These are phyloP conservation scores for Apaloderma vittatum DNA, from an alignment of 2,113 vertebrate genomes.

Conservation along the genomic window DNA sequence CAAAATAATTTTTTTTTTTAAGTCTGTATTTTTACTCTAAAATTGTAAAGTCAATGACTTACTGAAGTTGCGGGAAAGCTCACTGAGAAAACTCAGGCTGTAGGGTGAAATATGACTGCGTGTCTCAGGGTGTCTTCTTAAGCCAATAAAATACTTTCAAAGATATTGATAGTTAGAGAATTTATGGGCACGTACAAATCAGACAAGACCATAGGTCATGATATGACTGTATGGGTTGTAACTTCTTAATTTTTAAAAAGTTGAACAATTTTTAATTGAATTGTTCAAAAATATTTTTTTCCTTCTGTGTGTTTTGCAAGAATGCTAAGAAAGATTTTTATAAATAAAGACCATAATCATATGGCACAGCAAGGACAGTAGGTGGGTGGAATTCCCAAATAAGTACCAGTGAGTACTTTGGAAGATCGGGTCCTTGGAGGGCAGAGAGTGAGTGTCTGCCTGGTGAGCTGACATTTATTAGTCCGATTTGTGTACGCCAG, in stretches of 20 bases:
- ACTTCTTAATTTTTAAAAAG: not conserved
- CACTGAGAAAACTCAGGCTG: not conserved
- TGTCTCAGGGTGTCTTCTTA: not conserved
- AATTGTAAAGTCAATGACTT: not conserved
- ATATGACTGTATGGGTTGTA: not conserved
- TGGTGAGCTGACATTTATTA: not conserved
- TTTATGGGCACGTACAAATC: not conserved
- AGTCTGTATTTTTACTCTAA: not conserved
- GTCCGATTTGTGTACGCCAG: accelerated
- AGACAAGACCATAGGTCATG: not conserved
- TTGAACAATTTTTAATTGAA: not conserved
- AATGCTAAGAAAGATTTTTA: not conserved
- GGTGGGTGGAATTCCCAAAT: not conserved
- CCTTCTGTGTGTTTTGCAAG: not conserved
- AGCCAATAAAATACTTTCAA: not conserved
- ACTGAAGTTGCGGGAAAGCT: not conserved
- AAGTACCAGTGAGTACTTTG: not conserved
- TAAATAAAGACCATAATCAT: not conserved
- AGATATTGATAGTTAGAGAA: not conserved
- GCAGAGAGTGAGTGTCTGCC: accelerated
- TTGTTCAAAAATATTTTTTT: not conserved
- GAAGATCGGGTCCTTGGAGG: not conserved
- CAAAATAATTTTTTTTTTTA: not conserved
- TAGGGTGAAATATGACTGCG: not conserved
- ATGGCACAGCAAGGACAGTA: not conserved